Evolutionary conservation across 1,140 invertebrate species (phyloP).

Genomic region (Brachionus koreanus): DNA sequence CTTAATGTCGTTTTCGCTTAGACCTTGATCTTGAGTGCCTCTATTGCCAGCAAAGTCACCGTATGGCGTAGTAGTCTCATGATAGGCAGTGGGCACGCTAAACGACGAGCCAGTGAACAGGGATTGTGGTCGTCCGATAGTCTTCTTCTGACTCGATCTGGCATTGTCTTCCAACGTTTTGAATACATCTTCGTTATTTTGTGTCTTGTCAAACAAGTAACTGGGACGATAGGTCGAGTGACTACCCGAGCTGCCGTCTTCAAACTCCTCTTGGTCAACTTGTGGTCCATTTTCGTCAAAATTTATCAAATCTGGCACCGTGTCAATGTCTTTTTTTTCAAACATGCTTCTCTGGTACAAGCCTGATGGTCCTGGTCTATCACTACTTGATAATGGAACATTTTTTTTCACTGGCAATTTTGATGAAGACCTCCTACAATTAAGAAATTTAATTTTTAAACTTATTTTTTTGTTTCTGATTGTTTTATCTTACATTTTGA

Average conservation of each 20-base stretch:
- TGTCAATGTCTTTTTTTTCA: not conserved
- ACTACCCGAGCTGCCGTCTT: not conserved
- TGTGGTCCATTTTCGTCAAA: not conserved
- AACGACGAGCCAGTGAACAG: slow-evolving; percentile 38
- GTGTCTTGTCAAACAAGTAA: slow-evolving; percentile 1
- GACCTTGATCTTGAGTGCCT: not conserved
- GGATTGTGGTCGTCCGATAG: slow-evolving; percentile 22
- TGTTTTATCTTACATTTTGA: not conserved
- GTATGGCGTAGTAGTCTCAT: slow-evolving; percentile 33
- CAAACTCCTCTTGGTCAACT: not conserved
- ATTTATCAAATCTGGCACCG: slow-evolving; percentile 6
- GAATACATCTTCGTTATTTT: slow-evolving; percentile 5
- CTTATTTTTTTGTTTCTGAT: not conserved
- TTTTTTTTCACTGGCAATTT: not conserved
- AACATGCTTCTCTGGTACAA: not conserved
- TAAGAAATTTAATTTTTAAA: not conserved
- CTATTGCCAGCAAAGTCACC: slow-evolving; percentile 6
- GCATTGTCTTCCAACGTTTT: slow-evolving; percentile 38
- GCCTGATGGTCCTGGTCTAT: not conserved
- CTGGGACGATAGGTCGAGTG: slow-evolving; percentile 19
- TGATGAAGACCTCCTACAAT: not conserved
- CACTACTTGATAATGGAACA: not conserved
- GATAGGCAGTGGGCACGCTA: slow-evolving; percentile 25
- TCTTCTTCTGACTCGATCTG: slow-evolving; percentile 31
- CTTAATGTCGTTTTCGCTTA: slow-evolving; percentile 16